These are phyloP conservation scores for Pollenia griseotomentosa DNA, from an alignment of 2,888 invertebrate species.

Conservation along the genomic window DNA sequence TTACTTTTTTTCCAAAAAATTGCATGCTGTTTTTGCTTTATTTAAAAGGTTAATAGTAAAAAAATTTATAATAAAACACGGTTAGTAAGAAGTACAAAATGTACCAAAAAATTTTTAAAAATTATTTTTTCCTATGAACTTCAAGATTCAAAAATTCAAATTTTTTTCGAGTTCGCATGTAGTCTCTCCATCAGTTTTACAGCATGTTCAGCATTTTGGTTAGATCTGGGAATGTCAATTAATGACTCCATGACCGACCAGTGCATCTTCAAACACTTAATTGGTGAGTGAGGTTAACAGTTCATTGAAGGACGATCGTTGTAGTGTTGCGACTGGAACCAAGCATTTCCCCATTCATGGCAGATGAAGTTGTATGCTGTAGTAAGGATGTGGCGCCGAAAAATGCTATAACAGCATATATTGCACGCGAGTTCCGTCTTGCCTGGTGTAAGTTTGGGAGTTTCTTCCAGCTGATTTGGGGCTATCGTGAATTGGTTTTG, in stretches of 20 bases:
- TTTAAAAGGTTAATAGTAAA: too few relatives aligned
- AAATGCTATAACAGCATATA: slow-evolving; percentile 21
- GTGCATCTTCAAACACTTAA: neutral
- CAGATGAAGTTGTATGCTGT: slow-evolving; percentile 4
- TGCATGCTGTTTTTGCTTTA: too few relatives aligned
- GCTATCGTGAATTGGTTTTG: slow-evolving; percentile 6
- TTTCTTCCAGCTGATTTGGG: slow-evolving; percentile 6
- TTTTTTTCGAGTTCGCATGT: too few relatives aligned
- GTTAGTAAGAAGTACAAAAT: too few relatives aligned
- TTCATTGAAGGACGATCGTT: slow-evolving; percentile 21
- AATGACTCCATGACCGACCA: slow-evolving; percentile 16
- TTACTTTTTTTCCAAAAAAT: too few relatives aligned
- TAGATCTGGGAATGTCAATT: too few relatives aligned
- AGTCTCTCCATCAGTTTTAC: too few relatives aligned
- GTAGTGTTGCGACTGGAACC: slow-evolving; percentile 3
- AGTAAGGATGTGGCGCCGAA: neutral
- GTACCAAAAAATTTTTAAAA: too few relatives aligned
- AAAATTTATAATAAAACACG: too few relatives aligned
- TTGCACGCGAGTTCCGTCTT: slow-evolving; percentile 24
- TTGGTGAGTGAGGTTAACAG: slow-evolving; percentile 17
- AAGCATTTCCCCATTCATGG: neutral
- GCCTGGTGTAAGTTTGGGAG: slow-evolving; percentile 11
- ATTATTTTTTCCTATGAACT: too few relatives aligned
- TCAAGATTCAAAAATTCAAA: too few relatives aligned
- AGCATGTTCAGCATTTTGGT: too few relatives aligned